These are phyloP conservation scores for Ammospiza nelsoni DNA, from an alignment of 2,113 vertebrate species.

Conservation along the genomic window DNA sequence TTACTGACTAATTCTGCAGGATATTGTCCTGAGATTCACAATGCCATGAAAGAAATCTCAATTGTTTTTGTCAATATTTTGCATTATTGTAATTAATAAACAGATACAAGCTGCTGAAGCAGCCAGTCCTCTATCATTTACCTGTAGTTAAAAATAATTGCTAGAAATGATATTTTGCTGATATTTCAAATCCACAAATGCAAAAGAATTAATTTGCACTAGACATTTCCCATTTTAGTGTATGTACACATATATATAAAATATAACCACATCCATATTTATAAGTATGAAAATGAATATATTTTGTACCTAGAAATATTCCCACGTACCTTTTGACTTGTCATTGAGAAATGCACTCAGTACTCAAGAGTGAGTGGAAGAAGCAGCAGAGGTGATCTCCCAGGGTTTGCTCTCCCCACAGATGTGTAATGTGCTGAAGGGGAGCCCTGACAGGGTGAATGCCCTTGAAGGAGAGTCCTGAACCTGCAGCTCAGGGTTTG, in stretches of 20 bases:
- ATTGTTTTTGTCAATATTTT: conserved; percentile 46
- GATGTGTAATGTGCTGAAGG: background rate
- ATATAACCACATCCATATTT: conserved; percentile 67
- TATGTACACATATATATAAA: conserved; percentile 62
- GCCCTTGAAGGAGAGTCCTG: background rate
- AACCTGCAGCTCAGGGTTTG: background rate
- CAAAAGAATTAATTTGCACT: conserved; percentile 47
- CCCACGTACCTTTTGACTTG: conserved; percentile 29
- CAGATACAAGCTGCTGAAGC: conserved; percentile 39
- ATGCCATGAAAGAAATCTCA: background rate
- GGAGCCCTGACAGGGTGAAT: background rate
- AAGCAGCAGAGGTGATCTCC: conserved; percentile 30
- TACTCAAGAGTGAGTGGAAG: background rate
- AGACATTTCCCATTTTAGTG: conserved; percentile 58
- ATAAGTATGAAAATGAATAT: conserved; percentile 65
- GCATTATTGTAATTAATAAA: conserved; percentile 29
- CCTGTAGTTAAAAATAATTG: conserved; percentile 66
- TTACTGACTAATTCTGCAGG: background rate
- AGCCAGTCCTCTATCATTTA: conserved; percentile 58
- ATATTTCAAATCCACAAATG: conserved; percentile 59
- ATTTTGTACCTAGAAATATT: conserved; percentile 58
- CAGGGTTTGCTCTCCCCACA: background rate
- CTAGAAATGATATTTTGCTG: conserved; percentile 70
- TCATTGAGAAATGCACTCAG: conserved; percentile 41
- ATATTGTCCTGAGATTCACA: conserved; percentile 17